These are phyloP conservation scores for Chironomus riparius DNA, from an alignment of 2,888 invertebrate species.

Conservation along the genomic window DNA sequence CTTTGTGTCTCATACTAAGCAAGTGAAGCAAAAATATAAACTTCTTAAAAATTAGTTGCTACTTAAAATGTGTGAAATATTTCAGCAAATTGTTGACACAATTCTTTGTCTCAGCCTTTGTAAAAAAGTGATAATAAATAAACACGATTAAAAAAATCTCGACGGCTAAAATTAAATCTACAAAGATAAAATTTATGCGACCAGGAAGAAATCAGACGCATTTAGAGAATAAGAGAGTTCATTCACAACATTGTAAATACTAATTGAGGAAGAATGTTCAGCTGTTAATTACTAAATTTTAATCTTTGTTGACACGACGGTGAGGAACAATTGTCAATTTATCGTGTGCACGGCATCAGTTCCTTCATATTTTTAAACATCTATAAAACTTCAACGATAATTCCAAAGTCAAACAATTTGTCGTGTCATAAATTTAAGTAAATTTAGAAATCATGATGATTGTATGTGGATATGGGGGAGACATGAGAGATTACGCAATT, in stretches of 20 bases:
- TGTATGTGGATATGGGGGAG: background rate
- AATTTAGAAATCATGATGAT: background rate
- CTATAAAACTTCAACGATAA: background rate
- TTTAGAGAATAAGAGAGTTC: no score
- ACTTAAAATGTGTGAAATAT: no score
- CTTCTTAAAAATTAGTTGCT: no score
- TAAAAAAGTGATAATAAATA: no score
- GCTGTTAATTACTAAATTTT: slow-evolving; percentile 8
- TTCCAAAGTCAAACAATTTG: slow-evolving; percentile 12
- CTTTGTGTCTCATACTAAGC: background rate
- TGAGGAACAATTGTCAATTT: no score
- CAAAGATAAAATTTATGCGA: background rate
- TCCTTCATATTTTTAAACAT: no score
- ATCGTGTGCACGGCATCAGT: no score
- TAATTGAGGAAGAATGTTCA: background rate
- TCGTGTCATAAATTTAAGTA: background rate
- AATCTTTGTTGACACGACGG: background rate
- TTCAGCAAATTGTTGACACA: no score
- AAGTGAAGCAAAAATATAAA: no score
- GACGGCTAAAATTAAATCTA: no score
- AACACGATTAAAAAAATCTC: no score
- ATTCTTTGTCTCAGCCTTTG: no score
- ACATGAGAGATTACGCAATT: background rate
- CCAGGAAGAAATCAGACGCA: background rate
- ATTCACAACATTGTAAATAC: background rate